Evolutionary conservation across 2,888 invertebrate genomes (phyloP), one percentile per base, ranked within the genome.

Genomic region (Hecatera dysodea): DNA sequence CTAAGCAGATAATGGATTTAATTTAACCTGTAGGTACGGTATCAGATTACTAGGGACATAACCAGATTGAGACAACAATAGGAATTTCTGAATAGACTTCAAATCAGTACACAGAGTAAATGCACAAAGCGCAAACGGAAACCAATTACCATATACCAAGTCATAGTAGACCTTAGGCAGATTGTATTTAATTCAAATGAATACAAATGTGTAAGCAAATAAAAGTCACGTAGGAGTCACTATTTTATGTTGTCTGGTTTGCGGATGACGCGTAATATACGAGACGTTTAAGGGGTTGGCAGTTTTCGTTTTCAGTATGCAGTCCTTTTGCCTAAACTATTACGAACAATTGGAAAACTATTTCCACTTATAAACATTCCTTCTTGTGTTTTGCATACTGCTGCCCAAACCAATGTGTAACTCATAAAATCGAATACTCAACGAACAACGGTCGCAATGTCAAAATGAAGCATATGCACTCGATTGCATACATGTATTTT

Each of bases 71-170:
- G 62, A 62, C 46, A 62, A 78, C 78, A 78, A 78, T 77, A 46
- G 60, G 56, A 50, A 33, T 52, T 36, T 53, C n/a, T 69, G 66
- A 69, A 78, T 66, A 66, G 44, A 66, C 44, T 66, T 63, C 12
- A 29, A 29, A 69, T 65, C 39, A 52, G 44, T 44, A 0, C 53
- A 60, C 55, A 36, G 67, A 64, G 55, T 27, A 36, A 62, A 52
- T 11, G 33, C 52, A 75, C 61, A 77, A 70, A 67, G 60, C 60
- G 17, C 53, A 36, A 80, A 68, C 71, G 71, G 78, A 77, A 75
- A 62, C 36, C 62, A 61, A 66, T 71, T 75, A 75, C 22, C 60
- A 81, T 76, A 61, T 46, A 50, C 39, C 42, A 39, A 64, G 42
- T 27, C 63, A 59, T 27, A 72, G 50, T 39, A 24, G 29, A 44